Base-by-base conservation (phyloP, 2,797 vertebrate genomes). In the Gymnoscopelus braueri region DNA sequence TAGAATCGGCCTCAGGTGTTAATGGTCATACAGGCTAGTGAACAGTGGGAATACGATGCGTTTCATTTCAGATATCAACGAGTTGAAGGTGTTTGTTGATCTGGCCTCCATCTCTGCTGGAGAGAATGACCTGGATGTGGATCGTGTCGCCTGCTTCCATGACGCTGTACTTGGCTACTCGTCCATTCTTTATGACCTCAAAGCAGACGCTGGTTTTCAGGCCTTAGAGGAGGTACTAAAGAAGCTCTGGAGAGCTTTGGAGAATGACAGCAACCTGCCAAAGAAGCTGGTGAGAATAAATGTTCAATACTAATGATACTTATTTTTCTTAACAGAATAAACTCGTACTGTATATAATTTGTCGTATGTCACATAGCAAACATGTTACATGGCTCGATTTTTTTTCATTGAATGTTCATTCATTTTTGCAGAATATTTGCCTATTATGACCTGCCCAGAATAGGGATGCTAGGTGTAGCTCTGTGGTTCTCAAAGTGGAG, bases 91-190 rank as follows among this genome's bases (percentile, higher is more conserved):
- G 6, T 99, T 99, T 66, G 96, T 99, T 65, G 97, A 99, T 87
- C 79, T 99, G 90, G 98, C 98, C 0, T 97, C 97, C 61, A 99
- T 99, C 80, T 99, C 96, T n/a, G 98, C 98, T 3, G 97, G 98
- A 69, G 98, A 99, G 90, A 98, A 98, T 0, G 97, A 98, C 90
- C 95, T 99, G 84, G 97, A 99, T 0, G 96, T 99, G 69, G 98
- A 97, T 81, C 93, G 97, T 0, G 98, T 99, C 2, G 95, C 97
- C 1, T 98, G 95, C 66, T 99, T 99, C 88, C 97, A 98, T 0
- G 95, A 98, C 4, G 87, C 96, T 0, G 93, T 99, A 60, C 95
- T 96, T 5, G 98, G 97, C 72, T 99, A 96, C 55, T 94, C 96
- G 0, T 88, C 95, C 2, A 71, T 99, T 81, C 90, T 99, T 0